Conservation (phyloP, 2,888 invertebrate genomes). For the Plebejus anna region DNA sequence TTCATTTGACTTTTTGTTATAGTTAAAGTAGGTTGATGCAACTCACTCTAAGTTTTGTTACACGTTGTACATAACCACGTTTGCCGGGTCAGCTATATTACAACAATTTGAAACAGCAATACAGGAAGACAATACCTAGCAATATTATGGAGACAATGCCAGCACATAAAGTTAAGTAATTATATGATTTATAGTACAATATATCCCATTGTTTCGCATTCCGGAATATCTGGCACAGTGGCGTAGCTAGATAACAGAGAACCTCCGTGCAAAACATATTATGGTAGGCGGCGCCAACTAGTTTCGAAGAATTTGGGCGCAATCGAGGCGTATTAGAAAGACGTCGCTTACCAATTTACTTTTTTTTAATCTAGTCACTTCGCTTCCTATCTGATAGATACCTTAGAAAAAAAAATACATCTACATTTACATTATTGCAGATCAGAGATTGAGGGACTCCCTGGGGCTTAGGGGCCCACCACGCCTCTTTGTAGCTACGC, state of each 20-base stretch:
- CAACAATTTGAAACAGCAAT: neutral
- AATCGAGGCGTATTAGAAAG: too few species aligned
- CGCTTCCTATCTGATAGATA: too few species aligned
- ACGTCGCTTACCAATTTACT: neutral
- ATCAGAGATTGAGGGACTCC: neutral
- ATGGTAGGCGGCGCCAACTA: neutral
- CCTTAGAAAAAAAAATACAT: too few species aligned
- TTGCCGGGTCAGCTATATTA: neutral
- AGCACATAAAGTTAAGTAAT: neutral
- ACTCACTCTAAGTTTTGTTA: too few species aligned
- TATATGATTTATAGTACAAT: slow-evolving; percentile 14
- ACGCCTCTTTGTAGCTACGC: neutral
- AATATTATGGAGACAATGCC: neutral
- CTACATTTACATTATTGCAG: too few species aligned
- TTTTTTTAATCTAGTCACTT: too few species aligned
- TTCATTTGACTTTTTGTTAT: too few species aligned
- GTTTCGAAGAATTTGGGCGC: too few species aligned
- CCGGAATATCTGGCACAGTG: slow-evolving; percentile 8
- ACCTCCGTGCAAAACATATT: too few species aligned
- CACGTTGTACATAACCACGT: neutral
- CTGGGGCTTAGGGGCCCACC: neutral
- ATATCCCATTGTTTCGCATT: neutral
- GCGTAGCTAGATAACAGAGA: neutral
- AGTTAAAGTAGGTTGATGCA: too few species aligned
- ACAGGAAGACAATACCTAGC: neutral